Evolutionary conservation across 1,140 invertebrate genomes (phyloP), one percentile per base, ranked within the genome.

Genomic region (Drosophila grimshawi): DNA sequence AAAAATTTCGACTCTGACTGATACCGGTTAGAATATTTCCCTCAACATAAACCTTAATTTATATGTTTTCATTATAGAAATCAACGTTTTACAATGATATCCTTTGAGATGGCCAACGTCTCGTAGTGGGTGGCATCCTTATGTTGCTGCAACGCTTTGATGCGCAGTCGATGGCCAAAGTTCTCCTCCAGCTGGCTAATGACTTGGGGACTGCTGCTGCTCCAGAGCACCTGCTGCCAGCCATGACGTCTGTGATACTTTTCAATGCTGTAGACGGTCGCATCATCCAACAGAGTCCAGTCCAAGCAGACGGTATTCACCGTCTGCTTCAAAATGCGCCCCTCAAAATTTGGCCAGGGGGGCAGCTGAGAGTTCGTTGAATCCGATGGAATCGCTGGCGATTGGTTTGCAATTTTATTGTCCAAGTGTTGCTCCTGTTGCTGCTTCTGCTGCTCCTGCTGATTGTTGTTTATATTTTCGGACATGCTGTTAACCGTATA

Each of bases 151-250:
- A 92, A 35, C 0, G 86, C 91, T 37, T 73, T 89, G n/a, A 92
- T 76, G 8, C 91, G 78, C 30, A 92, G 39, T 3, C 78, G 61
- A 57, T 90, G 81, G 3, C 77, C 77, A 46, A 92, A 92, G 64
- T 92, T 92, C 52, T 92, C 91, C 8, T 88, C 89, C 56, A 92
- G 56, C n/a, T 86, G 61, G 8, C 30, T 32, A 4, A 92, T 63
- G 11, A 46, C 76, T 5, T 79, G 55, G 0, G 69, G 67, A 5
- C 77, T 67, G 4, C 56, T 37, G 53, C 74, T 76, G 30, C 46
- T 76, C 86, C 86, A 92, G 32, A 70, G 79, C 53, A 88, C 76
- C 66, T 85, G 80, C 30, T 78, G 64, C 91, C 91, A 92, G 33
- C 76, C 80, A n/a, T 46, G 39, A 3, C 63, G 63, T 29, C 71